Conservation (phyloP, 2,888 invertebrate genomes). For the Epirrita christyi region DNA sequence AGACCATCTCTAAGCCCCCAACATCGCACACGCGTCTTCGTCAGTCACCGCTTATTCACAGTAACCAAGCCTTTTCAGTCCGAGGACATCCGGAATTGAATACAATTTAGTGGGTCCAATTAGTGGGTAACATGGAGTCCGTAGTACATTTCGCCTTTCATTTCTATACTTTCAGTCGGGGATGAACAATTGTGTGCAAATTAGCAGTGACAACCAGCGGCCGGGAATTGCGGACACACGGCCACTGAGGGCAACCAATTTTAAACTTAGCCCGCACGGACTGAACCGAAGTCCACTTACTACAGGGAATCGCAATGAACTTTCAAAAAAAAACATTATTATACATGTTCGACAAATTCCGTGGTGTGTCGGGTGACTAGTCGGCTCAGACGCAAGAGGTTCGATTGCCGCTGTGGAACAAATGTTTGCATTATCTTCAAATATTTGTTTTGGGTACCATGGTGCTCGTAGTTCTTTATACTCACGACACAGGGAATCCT, state of each 20-base stretch:
- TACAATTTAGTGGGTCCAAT: conserved; percentile 67
- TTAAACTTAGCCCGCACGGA: not conserved
- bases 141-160: conserved; percentile 69
- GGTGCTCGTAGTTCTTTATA: too few relatives aligned
- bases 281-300: conserved; percentile 1
- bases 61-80: conserved; percentile 2
- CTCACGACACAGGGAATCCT: too few relatives aligned
- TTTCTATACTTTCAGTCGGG: conserved; percentile 71
- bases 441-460: too few relatives aligned
- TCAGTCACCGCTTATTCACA: not conserved
- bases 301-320: not conserved
- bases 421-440: too few relatives aligned
- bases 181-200: conserved; percentile 82
- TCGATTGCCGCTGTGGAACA: too few relatives aligned
- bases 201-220: conserved; percentile 74
- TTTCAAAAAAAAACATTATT: too few relatives aligned
- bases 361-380: too few relatives aligned
- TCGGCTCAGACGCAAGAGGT: too few relatives aligned
- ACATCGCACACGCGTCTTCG: not conserved
- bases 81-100: conserved; percentile 48
- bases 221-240: conserved; percentile 64
- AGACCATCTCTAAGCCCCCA: too few relatives aligned
- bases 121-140: conserved; percentile 68
- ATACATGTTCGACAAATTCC: too few relatives aligned
- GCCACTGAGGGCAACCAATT: conserved; percentile 26